These are phyloP conservation scores for Pteropus rufus DNA, from an alignment of 2,797 vertebrate genomes.

Conservation along the genomic window DNA sequence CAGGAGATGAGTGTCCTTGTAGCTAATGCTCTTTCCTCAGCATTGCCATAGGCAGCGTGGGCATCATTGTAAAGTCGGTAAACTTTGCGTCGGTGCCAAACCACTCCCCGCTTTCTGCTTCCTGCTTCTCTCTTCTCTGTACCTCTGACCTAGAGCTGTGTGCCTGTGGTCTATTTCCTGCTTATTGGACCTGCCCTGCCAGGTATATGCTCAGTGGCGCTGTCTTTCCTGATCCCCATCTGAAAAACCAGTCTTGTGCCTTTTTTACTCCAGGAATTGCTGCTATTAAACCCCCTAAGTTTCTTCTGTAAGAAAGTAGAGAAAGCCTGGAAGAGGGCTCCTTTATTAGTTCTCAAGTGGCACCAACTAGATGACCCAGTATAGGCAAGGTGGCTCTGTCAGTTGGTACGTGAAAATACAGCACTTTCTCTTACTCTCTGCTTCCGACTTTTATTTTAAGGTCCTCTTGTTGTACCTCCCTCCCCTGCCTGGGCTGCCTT, in stretches of 20 bases:
- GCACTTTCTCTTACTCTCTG: background rate
- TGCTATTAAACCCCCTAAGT: background rate
- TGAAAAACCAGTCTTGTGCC: background rate
- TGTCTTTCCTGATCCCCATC: background rate
- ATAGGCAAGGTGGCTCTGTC: background rate
- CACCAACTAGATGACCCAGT: background rate
- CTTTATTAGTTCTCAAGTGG: background rate
- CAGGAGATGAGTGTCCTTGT: background rate
- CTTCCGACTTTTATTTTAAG: background rate
- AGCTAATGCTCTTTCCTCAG: background rate
- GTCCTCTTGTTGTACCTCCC: background rate
- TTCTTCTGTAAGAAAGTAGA: background rate
- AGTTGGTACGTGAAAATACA: background rate
- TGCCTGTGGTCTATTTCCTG: background rate
- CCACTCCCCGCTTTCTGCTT: background rate
- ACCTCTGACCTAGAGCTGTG: background rate
- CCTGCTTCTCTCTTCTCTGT: constrained; percentile 22
- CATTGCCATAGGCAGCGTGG: background rate
- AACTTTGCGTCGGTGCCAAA: background rate
- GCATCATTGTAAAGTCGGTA: background rate
- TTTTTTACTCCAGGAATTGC: background rate
- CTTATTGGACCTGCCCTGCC: background rate
- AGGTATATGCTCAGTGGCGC: background rate
- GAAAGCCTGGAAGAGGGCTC: background rate
- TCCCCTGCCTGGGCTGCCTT: background rate